phyloP scores from a whole-genome alignment of 1,140 invertebrate species.

The Megathymus violae region DNA sequence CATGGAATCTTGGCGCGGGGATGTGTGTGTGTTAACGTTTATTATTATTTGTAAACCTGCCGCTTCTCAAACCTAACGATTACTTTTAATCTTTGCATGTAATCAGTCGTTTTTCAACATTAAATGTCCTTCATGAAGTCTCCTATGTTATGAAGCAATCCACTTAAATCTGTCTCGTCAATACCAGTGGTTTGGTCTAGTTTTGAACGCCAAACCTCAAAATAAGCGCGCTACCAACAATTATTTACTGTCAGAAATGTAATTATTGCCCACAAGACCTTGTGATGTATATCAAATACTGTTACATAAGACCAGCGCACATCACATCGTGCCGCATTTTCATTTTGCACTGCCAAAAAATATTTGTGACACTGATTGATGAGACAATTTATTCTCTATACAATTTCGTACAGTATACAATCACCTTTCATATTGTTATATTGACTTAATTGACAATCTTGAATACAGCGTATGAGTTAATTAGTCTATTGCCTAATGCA shows the following conservation, averaged over 20 bases:
- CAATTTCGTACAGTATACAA: no score
- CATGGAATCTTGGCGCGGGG: no score
- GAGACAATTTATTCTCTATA: neutral
- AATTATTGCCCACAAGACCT: conserved; percentile 20
- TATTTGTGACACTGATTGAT: neutral
- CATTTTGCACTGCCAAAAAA: neutral
- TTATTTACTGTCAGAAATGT: conserved; percentile 24
- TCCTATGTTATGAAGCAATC: neutral
- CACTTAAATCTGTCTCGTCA: neutral
- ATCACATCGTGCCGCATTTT: neutral
- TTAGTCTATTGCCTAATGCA: no score
- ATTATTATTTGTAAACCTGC: no score
- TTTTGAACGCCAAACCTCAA: no score
- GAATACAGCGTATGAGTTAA: no score
- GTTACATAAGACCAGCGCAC: neutral
- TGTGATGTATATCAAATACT: conserved; percentile 19
- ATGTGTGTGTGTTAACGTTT: no score
- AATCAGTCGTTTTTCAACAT: neutral
- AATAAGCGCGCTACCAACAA: conserved; percentile 9
- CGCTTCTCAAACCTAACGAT: no score
- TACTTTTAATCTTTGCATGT: neutral
- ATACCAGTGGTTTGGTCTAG: conserved; percentile 2
- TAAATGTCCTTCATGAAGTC: neutral
- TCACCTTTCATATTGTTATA: no score
- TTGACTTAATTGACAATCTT: no score